Evolutionary conservation across 64 coral and sea anemone species (phyloP).

Genomic region (Porites lutea): DNA sequence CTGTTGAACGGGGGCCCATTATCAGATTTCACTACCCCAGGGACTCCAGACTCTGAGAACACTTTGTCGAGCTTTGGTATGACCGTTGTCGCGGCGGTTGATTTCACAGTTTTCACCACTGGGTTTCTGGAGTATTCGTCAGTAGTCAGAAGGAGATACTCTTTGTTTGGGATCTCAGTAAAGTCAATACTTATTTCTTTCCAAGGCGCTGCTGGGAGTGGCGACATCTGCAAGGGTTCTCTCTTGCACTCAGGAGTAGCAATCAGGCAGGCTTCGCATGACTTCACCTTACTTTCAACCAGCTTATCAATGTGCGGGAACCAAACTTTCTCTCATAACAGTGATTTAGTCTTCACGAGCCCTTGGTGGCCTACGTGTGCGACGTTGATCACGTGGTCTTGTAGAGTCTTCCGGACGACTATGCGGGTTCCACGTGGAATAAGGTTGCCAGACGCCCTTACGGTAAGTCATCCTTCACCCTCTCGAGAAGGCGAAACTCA

Average conservation of each 20-base stretch:
- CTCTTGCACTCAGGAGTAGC: slow-evolving; percentile 5
- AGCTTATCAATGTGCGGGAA: slow-evolving; percentile 32
- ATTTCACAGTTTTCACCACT: slow-evolving; percentile 13
- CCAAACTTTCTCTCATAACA: slow-evolving; percentile 58
- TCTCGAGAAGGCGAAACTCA: slow-evolving; percentile 33
- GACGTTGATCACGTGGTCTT: slow-evolving; percentile 22
- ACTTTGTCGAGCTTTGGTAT: too few species aligned
- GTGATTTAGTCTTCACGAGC: slow-evolving; percentile 43
- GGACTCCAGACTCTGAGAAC: too few species aligned
- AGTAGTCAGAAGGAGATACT: slow-evolving; percentile 42
- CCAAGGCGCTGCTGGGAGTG: slow-evolving; percentile 26
- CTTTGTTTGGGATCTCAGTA: slow-evolving; percentile 16
- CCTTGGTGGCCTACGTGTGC: slow-evolving; percentile 54
- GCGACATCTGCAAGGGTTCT: slow-evolving; percentile 35
- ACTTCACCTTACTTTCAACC: slow-evolving; percentile 47
- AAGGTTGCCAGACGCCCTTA: slow-evolving; percentile 22
- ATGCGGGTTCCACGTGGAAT: slow-evolving; percentile 21
- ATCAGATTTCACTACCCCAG: too few species aligned
- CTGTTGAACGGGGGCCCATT: too few species aligned
- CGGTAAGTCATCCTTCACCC: slow-evolving; percentile 31
- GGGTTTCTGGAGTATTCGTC: slow-evolving; percentile 40
- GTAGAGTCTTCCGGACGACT: slow-evolving; percentile 34
- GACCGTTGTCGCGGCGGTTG: neutral
- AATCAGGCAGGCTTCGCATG: slow-evolving; percentile 38
- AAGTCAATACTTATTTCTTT: slow-evolving; percentile 45